A percentile compares a stretch with the other conserved stretches of the same genome.
These are phyloP conservation scores for Taeniopygia guttata DNA, from an alignment of 2,797 vertebrate genomes.

Conservation along the genomic window DNA sequence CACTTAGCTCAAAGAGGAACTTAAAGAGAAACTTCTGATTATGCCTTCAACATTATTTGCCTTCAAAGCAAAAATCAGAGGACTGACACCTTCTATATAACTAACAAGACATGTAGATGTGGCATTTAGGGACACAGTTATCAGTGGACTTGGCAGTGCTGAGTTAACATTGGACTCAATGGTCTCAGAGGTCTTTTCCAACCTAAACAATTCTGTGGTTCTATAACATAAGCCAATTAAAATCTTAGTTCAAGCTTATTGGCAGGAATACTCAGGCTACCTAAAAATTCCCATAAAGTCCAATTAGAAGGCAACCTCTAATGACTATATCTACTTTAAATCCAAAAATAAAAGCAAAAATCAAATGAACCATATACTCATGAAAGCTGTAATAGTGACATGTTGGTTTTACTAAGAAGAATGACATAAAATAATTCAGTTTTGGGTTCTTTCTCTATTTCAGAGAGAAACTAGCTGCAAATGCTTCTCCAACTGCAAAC, in stretches of 20 bases:
- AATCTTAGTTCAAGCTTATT: conserved; percentile 55
- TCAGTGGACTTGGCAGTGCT: neutral
- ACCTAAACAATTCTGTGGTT: neutral
- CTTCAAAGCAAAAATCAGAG: conserved; percentile 4
- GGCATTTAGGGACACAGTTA: neutral
- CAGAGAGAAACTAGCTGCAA: neutral
- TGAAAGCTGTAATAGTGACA: neutral
- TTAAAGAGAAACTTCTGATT: neutral
- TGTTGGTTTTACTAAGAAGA: neutral
- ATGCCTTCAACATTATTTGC: neutral
- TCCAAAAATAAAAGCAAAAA: conserved; percentile 41
- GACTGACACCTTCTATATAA: neutral
- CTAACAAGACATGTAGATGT: neutral
- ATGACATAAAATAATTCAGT: neutral
- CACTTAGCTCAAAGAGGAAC: neutral
- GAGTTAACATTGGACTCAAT: neutral
- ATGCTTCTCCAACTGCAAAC: neutral
- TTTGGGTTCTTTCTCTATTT: neutral
- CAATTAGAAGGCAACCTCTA: conserved; percentile 31
- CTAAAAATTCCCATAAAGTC: conserved; percentile 6
- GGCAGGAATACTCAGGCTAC: conserved; percentile 7
- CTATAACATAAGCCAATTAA: conserved; percentile 40
- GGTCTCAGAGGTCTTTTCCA: neutral
- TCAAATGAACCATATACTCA: conserved; percentile 17
- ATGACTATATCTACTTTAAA: conserved; percentile 65